phyloP scores from a whole-genome alignment of 37 sponge, comb jelly and placozoan genomes.

The Agelas oroides region DNA sequence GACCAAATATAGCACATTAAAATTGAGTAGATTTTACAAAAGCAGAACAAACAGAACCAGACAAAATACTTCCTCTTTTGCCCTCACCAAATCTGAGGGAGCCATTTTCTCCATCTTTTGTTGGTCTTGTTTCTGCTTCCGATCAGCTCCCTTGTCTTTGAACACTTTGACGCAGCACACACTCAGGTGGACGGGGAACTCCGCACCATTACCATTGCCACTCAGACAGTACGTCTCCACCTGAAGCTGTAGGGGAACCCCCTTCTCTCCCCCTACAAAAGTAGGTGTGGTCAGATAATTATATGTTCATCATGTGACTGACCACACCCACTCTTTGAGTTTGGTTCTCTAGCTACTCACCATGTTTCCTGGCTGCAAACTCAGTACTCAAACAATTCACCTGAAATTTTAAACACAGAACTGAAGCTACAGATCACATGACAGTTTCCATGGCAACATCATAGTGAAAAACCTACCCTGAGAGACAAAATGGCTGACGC shows the following conservation, averaged over 20 bases:
- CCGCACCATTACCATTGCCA: not conserved
- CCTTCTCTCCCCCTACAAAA: conserved; percentile 77
- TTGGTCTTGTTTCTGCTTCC: conserved; percentile 75
- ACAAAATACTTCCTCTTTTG: no score
- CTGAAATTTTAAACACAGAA: not conserved
- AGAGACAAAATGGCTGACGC: conserved; percentile 41
- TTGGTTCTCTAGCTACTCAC: conserved; percentile 29
- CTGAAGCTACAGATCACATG: no score
- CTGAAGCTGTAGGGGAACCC: conserved; percentile 62
- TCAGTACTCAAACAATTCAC: conserved; percentile 76
- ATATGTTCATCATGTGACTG: no score
- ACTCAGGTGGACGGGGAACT: not conserved
- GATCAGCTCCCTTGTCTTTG: conserved; percentile 82
- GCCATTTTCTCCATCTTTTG: conserved; percentile 64
- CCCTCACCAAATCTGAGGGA: conserved; percentile 32
- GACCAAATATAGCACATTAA: no score
- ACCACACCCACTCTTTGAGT: not conserved
- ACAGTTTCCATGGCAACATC: no score
- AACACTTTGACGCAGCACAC: conserved; percentile 44
- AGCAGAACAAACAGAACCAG: no score
- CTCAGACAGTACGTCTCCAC: conserved; percentile 29
- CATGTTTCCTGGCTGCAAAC: conserved; percentile 81
- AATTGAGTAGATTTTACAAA: no score
- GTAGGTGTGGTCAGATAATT: not conserved
- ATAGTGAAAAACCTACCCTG: conserved; percentile 27